Percentiles rank a stretch among this genome's conserved stretches.
These are phyloP conservation scores for Lepisosteus osseus DNA, from an alignment of 2,113 vertebrate species.

Conservation along the genomic window DNA sequence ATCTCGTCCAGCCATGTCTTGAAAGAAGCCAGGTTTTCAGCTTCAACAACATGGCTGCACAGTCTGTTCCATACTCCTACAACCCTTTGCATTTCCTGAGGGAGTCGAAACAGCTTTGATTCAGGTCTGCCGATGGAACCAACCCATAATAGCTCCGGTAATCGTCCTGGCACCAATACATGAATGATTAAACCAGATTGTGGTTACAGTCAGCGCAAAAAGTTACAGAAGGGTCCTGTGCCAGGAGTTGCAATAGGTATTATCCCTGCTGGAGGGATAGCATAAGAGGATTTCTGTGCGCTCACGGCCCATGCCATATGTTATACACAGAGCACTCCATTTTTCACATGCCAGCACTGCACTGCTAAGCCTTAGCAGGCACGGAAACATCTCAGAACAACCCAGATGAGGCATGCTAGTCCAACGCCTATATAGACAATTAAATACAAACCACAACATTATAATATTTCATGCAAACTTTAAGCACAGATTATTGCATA, in stretches of 20 bases:
- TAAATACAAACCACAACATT: conserved; percentile 20
- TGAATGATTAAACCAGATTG: conserved; percentile 15
- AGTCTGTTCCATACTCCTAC: too few species aligned
- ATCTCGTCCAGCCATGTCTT: too few species aligned
- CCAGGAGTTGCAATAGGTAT: conserved; percentile 8
- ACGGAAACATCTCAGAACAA: conserved; percentile 25
- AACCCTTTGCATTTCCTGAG: conserved; percentile 25
- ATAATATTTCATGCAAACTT: conserved; percentile 13
- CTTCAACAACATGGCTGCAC: too few species aligned
- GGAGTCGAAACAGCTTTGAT: conserved; percentile 20
- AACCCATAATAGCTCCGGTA: conserved; percentile 14
- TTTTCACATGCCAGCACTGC: conserved; percentile 6
- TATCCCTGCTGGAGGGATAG: neutral
- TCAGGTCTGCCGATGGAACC: conserved; percentile 16
- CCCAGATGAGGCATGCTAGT: neutral
- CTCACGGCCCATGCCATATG: neutral
- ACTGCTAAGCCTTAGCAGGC: conserved; percentile 23
- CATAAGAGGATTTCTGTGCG: conserved; percentile 20
- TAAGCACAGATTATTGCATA: conserved; percentile 4
- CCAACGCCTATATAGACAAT: neutral
- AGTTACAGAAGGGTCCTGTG: neutral
- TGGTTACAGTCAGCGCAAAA: neutral
- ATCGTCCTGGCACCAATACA: conserved; percentile 17
- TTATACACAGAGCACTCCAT: conserved; percentile 1
- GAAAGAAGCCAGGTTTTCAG: too few species aligned